Conservation (phyloP, 2,113 vertebrate genomes). For the Ochotona curzoniae region DNA sequence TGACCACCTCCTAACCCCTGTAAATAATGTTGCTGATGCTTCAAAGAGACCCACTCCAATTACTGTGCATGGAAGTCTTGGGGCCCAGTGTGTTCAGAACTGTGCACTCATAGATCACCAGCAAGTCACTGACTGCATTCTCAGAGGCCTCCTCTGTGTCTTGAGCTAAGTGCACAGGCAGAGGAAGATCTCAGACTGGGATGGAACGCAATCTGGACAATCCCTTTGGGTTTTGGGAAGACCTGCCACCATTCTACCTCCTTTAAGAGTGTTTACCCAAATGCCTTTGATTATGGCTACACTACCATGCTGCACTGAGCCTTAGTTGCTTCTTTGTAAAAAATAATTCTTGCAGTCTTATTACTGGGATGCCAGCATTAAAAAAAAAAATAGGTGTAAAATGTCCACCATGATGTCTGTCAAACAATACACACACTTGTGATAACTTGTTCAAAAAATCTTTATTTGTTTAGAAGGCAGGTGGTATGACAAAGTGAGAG, state of each 20-base stretch:
- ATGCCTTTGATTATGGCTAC: neutral
- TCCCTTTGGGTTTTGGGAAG: neutral
- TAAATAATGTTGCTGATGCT: neutral
- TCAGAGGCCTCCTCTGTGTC: neutral
- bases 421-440: neutral
- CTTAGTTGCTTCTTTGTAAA: neutral
- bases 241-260: neutral
- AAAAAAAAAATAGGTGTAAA: neutral
- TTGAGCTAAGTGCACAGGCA: neutral
- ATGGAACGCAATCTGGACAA: neutral
- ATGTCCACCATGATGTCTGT: neutral
- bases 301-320: neutral
- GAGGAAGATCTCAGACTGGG: neutral
- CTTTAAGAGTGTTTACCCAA: neutral
- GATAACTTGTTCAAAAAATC: neutral
- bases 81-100: neutral
- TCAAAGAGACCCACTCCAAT: neutral
- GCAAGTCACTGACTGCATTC: conserved; percentile 27
- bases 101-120: neutral
- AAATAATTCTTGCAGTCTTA: conserved; percentile 9
- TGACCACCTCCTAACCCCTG: neutral
- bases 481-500: too few species aligned
- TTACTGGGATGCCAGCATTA: neutral
- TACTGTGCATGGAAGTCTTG: neutral
- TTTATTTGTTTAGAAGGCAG: neutral